These are phyloP conservation scores for Abrostola tripartita DNA, from an alignment of 2,888 invertebrate genomes.

Conservation along the genomic window DNA sequence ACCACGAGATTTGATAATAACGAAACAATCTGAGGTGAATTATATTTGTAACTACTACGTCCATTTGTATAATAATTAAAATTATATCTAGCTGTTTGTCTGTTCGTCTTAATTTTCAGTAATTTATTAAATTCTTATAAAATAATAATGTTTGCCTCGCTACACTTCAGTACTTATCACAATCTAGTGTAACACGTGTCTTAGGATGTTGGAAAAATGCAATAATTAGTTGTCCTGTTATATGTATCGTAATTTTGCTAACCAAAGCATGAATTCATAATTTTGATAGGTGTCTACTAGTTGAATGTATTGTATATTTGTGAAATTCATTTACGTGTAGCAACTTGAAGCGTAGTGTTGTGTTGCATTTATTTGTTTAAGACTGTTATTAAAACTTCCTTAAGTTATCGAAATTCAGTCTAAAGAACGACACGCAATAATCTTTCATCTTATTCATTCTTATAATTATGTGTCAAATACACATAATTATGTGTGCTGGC, in stretches of 20 bases:
- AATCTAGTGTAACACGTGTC: constrained; percentile 50
- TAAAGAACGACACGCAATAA: too few species aligned
- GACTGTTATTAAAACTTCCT: background rate
- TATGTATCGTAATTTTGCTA: constrained; percentile 58
- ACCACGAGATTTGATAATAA: constrained; percentile 8
- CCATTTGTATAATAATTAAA: constrained; percentile 78
- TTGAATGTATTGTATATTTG: constrained; percentile 43
- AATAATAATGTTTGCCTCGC: constrained; percentile 51
- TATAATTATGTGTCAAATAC: too few species aligned
- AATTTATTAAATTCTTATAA: constrained; percentile 32
- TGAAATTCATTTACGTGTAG: constrained; percentile 15
- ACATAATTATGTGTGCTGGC: too few species aligned
- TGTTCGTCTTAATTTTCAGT: constrained; percentile 35
- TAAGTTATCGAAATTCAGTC: background rate
- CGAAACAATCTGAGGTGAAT: constrained; percentile 25
- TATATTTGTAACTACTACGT: constrained; percentile 73
- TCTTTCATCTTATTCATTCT: too few species aligned
- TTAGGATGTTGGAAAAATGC: constrained; percentile 44
- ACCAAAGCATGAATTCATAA: constrained; percentile 64
- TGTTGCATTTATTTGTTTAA: background rate
- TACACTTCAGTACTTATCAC: constrained; percentile 66
- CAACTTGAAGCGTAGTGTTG: constrained; percentile 31
- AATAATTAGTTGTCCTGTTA: constrained; percentile 64
- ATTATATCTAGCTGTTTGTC: constrained; percentile 61
- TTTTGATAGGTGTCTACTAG: constrained; percentile 56